A percentile compares a stretch with the other conserved stretches of the same genome.
Evolutionary conservation across 2,888 invertebrate species (phyloP).

Genomic region (Rotaria macrura): DNA sequence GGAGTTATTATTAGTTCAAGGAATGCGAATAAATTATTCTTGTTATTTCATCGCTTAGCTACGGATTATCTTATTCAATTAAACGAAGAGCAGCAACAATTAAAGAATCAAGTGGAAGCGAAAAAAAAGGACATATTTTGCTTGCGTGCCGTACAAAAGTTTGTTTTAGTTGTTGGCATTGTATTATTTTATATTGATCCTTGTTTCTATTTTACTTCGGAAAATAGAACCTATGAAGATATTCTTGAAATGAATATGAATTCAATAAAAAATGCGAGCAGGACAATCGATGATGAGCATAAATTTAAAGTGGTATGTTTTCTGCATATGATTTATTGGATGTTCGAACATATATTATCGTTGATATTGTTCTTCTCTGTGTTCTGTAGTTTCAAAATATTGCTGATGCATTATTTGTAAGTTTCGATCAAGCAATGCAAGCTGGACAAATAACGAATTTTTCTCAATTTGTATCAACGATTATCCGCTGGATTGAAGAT

Average conservation of each 20-base stretch:
- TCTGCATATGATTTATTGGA: background rate
- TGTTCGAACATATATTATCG: too few relatives aligned
- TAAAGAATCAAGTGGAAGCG: slow-evolving; percentile 23
- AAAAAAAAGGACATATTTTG: slow-evolving; percentile 22
- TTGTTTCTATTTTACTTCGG: too few relatives aligned
- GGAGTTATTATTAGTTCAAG: too few relatives aligned
- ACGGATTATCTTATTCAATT: slow-evolving; percentile 32
- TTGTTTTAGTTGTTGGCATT: background rate
- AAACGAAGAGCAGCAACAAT: slow-evolving; percentile 27
- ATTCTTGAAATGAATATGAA: slow-evolving; percentile 20
- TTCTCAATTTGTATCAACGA: background rate
- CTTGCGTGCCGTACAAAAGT: background rate
- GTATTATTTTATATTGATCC: background rate
- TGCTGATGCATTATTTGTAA: background rate
- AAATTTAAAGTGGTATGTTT: background rate
- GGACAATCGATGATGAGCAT: background rate
- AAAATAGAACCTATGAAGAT: slow-evolving; percentile 3
- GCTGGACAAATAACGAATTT: background rate
- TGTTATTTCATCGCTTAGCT: background rate
- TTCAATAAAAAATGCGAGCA: background rate
- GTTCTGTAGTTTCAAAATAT: slow-evolving; percentile 8
- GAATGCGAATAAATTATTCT: background rate
- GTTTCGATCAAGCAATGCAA: slow-evolving; percentile 19
- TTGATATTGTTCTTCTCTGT: too few relatives aligned
- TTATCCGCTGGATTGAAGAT: slow-evolving; percentile 5